Percentiles rank a stretch among this genome's conserved stretches.
phyloP scores from a whole-genome alignment of 2,113 vertebrate genomes.

The Trochalopteron elliotii region DNA sequence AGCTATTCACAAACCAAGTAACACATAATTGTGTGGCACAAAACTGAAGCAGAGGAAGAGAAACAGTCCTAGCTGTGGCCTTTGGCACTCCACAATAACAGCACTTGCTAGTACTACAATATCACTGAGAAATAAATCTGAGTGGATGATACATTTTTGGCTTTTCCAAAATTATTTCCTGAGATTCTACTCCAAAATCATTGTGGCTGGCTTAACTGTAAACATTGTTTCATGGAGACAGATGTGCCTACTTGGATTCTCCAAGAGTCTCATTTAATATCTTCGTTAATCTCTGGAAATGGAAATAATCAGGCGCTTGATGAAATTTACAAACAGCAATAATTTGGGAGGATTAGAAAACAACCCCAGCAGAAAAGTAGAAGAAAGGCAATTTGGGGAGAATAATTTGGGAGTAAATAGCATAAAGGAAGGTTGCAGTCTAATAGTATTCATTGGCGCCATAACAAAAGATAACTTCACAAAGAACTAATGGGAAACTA shows the following conservation, averaged over 20 bases:
- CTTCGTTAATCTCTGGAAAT: slow-evolving; percentile 25
- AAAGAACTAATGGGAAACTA: background rate
- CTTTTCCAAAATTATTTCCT: slow-evolving; percentile 31
- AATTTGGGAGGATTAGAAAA: slow-evolving; percentile 34
- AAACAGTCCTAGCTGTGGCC: background rate
- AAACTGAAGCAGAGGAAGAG: background rate
- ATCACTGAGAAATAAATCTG: background rate
- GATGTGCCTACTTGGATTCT: slow-evolving; percentile 39
- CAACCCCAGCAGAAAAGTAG: background rate
- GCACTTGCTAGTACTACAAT: background rate
- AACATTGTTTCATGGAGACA: slow-evolving; percentile 40
- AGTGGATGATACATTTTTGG: background rate
- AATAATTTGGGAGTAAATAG: background rate
- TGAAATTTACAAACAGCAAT: slow-evolving; percentile 52
- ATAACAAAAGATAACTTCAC: background rate
- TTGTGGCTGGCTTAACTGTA: background rate
- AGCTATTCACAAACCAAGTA: background rate
- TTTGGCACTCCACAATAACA: background rate
- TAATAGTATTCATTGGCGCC: background rate
- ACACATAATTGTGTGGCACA: background rate
- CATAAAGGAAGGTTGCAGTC: background rate
- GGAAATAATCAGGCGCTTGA: background rate
- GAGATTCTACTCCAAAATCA: slow-evolving; percentile 33
- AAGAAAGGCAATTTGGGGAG: background rate
- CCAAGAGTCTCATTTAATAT: slow-evolving; percentile 22